Conservation (phyloP, 2,888 invertebrate genomes). For the Agonopterix arenella region DNA sequence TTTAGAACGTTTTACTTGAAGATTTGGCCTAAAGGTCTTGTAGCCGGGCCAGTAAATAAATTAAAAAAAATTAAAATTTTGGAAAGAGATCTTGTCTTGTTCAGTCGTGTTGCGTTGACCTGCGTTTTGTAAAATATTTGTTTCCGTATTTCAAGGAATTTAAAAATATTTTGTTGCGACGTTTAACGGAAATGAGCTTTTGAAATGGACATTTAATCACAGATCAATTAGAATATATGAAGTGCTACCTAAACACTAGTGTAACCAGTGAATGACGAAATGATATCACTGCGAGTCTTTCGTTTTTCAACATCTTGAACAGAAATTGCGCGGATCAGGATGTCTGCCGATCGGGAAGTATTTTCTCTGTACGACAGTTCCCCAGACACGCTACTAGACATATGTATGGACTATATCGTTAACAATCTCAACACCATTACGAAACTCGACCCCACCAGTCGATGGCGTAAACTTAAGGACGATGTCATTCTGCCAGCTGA, state of each 20-base stretch:
- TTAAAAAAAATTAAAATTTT: too few relatives aligned
- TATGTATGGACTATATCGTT: constrained; percentile 80
- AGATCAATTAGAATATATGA: too few relatives aligned
- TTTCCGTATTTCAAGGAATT: constrained; percentile 8
- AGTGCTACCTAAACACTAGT: too few relatives aligned
- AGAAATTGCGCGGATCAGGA: constrained; percentile 24
- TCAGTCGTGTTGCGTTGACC: constrained; percentile 4
- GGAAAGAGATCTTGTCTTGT: neutral
- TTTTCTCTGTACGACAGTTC: constrained; percentile 44
- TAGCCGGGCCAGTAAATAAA: too few relatives aligned
- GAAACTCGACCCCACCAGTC: constrained; percentile 53
- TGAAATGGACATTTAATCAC: too few relatives aligned
- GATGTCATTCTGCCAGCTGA: constrained; percentile 82
- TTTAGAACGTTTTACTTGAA: too few relatives aligned
- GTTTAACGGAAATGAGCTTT: too few relatives aligned
- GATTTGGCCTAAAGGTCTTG: too few relatives aligned
- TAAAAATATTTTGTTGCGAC: neutral
- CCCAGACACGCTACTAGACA: constrained; percentile 79
- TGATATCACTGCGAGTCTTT: too few relatives aligned
- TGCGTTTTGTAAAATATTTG: constrained; percentile 25
- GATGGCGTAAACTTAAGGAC: constrained; percentile 71
- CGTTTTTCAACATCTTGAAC: constrained; percentile 2
- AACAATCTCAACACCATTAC: constrained; percentile 80
- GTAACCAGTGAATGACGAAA: too few relatives aligned
- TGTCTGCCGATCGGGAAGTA: constrained; percentile 34